Percentiles rank a stretch among this genome's conserved stretches.
These are phyloP conservation scores for Liposcelis brunnea DNA, from an alignment of 2,888 invertebrate species.

Conservation along the genomic window DNA sequence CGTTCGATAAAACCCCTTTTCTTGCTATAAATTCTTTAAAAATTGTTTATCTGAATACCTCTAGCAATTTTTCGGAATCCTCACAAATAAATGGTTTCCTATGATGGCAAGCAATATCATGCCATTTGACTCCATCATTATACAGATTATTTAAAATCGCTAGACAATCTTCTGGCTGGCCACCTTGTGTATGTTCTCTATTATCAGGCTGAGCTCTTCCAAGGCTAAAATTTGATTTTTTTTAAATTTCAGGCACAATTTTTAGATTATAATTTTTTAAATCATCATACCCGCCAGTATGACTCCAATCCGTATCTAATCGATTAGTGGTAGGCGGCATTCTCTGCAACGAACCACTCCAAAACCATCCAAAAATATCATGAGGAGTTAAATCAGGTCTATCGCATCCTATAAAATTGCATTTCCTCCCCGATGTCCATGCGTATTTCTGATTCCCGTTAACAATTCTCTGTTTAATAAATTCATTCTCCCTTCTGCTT, in stretches of 20 bases:
- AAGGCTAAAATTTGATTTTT: not conserved
- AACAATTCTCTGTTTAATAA: constrained; percentile 61
- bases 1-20: too few species aligned
- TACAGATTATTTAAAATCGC: constrained; percentile 76
- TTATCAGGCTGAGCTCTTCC: constrained; percentile 72
- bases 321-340: constrained; percentile 64
- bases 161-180: constrained; percentile 68
- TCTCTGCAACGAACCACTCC: constrained; percentile 73
- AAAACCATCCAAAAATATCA: constrained; percentile 75
- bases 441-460: constrained; percentile 67
- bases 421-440: constrained; percentile 76
- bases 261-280: not conserved
- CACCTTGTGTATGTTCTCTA: constrained; percentile 60
- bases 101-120: constrained; percentile 75
- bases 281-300: constrained; percentile 44
- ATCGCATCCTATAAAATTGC: constrained; percentile 79
- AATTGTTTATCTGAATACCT: too few species aligned
- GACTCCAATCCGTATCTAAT: constrained; percentile 73
- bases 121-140: constrained; percentile 79
- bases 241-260: not conserved
- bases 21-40: too few species aligned
- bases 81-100: constrained; percentile 75
- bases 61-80: constrained; percentile 27
- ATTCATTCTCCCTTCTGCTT: constrained; percentile 70
- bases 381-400: constrained; percentile 66